Percentiles rank a stretch among this genome's conserved stretches.
Conservation (phyloP, 1,140 invertebrate species). For the Bombus polaris region DNA sequence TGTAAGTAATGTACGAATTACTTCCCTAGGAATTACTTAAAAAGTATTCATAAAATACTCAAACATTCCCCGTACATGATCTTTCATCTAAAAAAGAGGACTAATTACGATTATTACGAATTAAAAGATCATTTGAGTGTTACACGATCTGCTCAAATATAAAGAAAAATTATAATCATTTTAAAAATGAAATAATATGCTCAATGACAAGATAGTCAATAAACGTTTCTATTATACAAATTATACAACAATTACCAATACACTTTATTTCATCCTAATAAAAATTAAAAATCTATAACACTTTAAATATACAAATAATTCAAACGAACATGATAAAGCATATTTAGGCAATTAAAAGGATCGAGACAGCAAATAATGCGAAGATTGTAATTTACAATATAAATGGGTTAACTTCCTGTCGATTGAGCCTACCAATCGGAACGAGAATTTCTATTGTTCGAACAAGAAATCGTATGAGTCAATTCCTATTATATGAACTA, state of each 20-base stretch:
- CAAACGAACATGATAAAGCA: no score
- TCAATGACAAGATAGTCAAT: not conserved
- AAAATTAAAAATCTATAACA: not conserved
- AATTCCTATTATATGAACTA: not conserved
- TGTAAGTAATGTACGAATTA: not conserved
- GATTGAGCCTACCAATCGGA: not conserved
- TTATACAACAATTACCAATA: not conserved
- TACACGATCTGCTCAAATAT: not conserved
- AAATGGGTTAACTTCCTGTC: no score
- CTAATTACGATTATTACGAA: no score
- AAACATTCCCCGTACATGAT: not conserved
- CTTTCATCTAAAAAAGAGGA: not conserved
- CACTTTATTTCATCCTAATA: not conserved
- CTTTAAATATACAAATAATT: no score
- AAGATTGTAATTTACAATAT: no score
- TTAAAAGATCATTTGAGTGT: not conserved
- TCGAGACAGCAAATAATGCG: no score
- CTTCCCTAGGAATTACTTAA: not conserved
- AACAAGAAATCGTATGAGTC: not conserved
- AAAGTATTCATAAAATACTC: conserved; percentile 2
- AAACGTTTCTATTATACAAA: conserved; percentile 1
- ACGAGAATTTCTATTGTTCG: not conserved
- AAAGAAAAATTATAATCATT: not conserved
- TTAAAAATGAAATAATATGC: not conserved
- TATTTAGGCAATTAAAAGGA: no score